phyloP scores from a whole-genome alignment of 2,888 invertebrate genomes.

The Microctonus brassicae region DNA sequence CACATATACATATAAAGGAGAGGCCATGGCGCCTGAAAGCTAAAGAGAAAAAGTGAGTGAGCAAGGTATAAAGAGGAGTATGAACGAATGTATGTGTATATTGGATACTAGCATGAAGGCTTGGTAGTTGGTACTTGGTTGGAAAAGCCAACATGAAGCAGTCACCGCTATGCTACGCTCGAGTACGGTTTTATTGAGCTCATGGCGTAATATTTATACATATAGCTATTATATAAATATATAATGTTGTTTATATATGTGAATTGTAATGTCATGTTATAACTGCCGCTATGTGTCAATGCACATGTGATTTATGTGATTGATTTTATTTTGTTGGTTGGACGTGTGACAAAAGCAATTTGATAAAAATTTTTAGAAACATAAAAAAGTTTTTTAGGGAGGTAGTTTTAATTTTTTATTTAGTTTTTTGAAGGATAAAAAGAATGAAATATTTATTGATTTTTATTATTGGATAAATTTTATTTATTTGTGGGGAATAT shows the following conservation, averaged over 20 bases:
- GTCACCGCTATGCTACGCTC: constrained; percentile 22
- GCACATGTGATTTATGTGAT: constrained; percentile 1
- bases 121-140: not conserved
- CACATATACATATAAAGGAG: not conserved
- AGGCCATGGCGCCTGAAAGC: not conserved
- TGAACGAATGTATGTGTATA: too few relatives aligned
- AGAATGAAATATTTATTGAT: not conserved
- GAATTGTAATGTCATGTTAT: constrained; percentile 10
- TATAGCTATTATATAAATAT: too few relatives aligned
- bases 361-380: too few relatives aligned
- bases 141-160: constrained; percentile 14
- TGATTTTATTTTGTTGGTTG: not conserved
- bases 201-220: not conserved
- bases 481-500: not conserved
- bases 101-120: not conserved
- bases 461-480: not conserved
- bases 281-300: not conserved
- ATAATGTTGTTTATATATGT: not conserved
- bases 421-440: too few relatives aligned
- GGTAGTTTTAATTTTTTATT: too few relatives aligned
- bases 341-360: not conserved
- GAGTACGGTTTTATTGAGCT: constrained; percentile 34
- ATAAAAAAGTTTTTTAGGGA: too few relatives aligned
- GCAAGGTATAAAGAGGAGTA: not conserved
- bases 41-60: constrained; percentile 31